Evolutionary conservation across 2,113 vertebrate genomes (phyloP).

Genomic region (Fulmarus glacialis): DNA sequence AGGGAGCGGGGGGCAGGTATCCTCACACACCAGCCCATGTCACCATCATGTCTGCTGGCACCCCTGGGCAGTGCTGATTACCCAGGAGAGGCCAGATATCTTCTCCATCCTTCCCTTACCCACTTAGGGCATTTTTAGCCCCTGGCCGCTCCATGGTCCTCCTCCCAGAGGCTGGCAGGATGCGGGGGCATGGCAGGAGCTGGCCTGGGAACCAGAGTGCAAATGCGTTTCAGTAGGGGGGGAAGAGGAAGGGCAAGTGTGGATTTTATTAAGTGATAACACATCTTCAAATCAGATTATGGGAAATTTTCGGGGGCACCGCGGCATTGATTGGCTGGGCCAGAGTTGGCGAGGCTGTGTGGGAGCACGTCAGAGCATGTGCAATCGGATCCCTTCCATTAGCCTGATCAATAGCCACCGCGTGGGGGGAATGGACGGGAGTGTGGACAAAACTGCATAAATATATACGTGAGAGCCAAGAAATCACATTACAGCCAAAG

Average conservation of each 20-base stretch:
- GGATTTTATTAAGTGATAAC: slow-evolving; percentile 72
- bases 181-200: background rate
- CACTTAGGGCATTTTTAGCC: background rate
- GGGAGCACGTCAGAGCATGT: slow-evolving; percentile 87
- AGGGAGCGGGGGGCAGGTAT: background rate
- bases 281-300: slow-evolving; percentile 75
- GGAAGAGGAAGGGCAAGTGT: slow-evolving; percentile 66
- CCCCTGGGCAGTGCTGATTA: background rate
- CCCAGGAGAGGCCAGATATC: background rate
- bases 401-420: slow-evolving; percentile 88
- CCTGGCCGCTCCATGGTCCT: background rate
- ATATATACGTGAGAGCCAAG: slow-evolving; percentile 88
- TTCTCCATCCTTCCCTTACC: background rate
- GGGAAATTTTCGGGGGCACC: slow-evolving; percentile 87
- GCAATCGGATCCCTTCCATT: slow-evolving; percentile 97
- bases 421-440: slow-evolving; percentile 72
- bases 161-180: background rate
- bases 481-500: slow-evolving; percentile 93
- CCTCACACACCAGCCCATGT: background rate
- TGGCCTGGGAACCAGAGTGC: background rate
- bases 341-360: slow-evolving; percentile 84
- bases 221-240: slow-evolving; percentile 45
- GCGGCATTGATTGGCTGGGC: slow-evolving; percentile 89
- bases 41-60: background rate
- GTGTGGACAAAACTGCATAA: slow-evolving; percentile 94